phyloP scores from a whole-genome alignment of 2,113 vertebrate species.

The Callithrix jacchus region DNA sequence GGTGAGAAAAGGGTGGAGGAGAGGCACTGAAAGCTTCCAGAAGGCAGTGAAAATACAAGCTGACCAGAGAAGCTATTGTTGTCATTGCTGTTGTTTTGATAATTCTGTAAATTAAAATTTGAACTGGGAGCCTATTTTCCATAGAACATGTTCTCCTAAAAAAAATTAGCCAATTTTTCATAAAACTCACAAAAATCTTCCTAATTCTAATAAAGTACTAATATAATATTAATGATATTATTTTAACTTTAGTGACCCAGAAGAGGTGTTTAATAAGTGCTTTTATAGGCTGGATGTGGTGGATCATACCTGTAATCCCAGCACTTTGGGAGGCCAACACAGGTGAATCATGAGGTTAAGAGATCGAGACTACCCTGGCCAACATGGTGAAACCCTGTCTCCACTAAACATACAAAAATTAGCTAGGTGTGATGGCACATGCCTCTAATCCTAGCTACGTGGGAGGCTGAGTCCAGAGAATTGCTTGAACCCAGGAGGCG shows the following conservation, averaged over 20 bases:
- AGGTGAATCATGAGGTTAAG: no score
- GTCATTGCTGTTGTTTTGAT: not conserved
- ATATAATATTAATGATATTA: not conserved
- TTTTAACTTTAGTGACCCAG: not conserved
- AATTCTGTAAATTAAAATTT: conserved; percentile 19
- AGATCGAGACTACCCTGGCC: no score
- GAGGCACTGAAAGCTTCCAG: not conserved
- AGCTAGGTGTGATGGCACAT: no score
- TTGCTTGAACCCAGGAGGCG: no score
- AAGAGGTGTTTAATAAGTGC: not conserved
- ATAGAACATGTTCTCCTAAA: not conserved
- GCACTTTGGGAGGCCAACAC: no score
- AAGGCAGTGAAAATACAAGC: not conserved
- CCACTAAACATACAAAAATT: no score
- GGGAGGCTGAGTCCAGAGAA: no score
- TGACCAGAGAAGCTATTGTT: not conserved
- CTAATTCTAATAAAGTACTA: not conserved
- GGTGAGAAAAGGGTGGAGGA: not conserved
- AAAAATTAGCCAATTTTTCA: not conserved
- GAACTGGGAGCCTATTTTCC: not conserved
- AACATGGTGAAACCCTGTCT: no score
- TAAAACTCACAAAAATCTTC: not conserved
- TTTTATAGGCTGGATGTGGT: not conserved
- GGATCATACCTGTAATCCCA: no score
- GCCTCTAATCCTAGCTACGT: no score